Evolutionary conservation across 1,140 invertebrate species (phyloP), one percentile per base, ranked within the genome.

Genomic region (Mamestra configurata): DNA sequence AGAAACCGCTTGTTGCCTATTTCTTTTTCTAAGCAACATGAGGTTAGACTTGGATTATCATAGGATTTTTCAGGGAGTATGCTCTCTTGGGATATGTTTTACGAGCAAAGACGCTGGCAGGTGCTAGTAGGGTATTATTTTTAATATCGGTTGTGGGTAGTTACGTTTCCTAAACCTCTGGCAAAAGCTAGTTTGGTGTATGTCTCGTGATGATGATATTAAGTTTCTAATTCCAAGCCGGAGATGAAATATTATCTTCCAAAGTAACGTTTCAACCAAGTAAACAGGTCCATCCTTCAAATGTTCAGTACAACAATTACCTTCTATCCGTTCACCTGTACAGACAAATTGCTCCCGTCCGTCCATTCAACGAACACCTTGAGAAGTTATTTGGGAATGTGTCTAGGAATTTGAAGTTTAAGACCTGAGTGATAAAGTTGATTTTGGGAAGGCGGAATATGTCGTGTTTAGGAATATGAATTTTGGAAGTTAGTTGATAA

Each of bases 301-400:
- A 46, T 55, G n/a, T 66, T 31, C 68, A 53, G 24, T 22, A 59
- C n/a, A 77, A 77, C 75, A 77, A 68, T 77, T 66, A 77, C 75
- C 43, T 53, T 15, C 40, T 64, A 40, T 68, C 59, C 75, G 46
- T 77, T 77, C 75, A 77, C 75, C 75, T 77, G 75, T 77, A 66
- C 6, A 0, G 51, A 84, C 78, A 84, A 84, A 84, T 84, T 84
- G 80, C 76, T 49, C 55, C 55, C 76, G 79, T 82, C 80, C 76
- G 80, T 75, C 37, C 61, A 64, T 64, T 66, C 61, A 73, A 10
- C 4, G 40, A 43, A 13, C 18, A 49, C 43, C 68, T 76, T 72
- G 75, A 81, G 10, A 53, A 6, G n/a, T 35, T 27, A 37, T 53
- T 53, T 53, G 0, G n/a, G 18, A 6, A 8, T 53, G 2, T 40